Percentiles rank a stretch among this genome's conserved stretches.
Conservation (phyloP, 2,113 vertebrate species). For the Vulpes vulpes region DNA sequence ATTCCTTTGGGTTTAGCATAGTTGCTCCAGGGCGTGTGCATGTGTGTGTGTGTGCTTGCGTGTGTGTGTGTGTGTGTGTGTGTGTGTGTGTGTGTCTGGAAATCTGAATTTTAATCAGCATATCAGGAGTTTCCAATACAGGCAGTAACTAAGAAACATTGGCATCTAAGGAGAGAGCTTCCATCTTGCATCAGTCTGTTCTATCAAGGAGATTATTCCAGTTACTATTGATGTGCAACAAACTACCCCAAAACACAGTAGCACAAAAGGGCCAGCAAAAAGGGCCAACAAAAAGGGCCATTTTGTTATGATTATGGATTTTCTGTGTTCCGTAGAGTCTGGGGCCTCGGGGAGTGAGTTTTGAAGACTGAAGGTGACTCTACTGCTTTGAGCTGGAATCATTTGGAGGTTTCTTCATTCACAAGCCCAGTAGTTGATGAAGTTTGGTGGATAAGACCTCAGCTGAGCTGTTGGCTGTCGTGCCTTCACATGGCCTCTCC, state of each 20-base stretch:
- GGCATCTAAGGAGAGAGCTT: not conserved
- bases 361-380: not conserved
- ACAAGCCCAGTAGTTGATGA: not conserved
- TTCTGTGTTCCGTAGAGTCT: not conserved
- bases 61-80: not conserved
- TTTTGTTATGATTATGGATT: not conserved
- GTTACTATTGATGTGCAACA: not conserved
- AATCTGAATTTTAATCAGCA: conserved; percentile 20
- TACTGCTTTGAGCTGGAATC: not conserved
- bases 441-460: not conserved
- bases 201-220: not conserved
- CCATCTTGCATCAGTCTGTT: not conserved
- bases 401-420: not conserved
- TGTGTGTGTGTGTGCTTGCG: not conserved
- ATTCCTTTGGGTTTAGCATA: not conserved
- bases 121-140: not conserved
- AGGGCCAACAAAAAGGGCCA: not conserved
- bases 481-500: not conserved
- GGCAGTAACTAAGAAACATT: not conserved
- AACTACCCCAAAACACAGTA: too few species aligned
- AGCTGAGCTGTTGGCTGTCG: not conserved
- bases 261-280: not conserved
- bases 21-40: not conserved
- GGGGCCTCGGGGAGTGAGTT: not conserved
- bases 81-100: not conserved